These are phyloP conservation scores for Hippopotamyrus pictus DNA, from an alignment of 2,797 vertebrate genomes.

Conservation along the genomic window DNA sequence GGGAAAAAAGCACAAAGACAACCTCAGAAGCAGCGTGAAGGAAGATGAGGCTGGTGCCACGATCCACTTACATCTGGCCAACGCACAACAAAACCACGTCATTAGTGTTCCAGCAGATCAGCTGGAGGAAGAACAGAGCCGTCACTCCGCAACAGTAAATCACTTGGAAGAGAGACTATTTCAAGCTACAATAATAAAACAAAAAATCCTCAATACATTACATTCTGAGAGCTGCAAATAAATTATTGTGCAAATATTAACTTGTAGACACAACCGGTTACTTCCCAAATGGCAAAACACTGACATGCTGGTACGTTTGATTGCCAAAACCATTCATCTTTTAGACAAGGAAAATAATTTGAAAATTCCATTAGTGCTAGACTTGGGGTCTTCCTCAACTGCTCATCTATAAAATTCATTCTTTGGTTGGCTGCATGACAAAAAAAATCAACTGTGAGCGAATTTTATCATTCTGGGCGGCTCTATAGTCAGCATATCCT, in stretches of 20 bases:
- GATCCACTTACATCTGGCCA: conserved; percentile 5
- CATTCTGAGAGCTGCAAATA: background rate
- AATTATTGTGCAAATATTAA: conserved; percentile 7
- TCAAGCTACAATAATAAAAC: conserved; percentile 12
- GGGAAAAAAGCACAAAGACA: background rate
- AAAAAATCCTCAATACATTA: background rate
- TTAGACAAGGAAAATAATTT: conserved; percentile 18
- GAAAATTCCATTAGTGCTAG: conserved; percentile 6
- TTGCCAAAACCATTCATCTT: conserved; percentile 19
- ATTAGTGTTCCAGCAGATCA: conserved; percentile 11
- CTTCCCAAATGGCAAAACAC: background rate
- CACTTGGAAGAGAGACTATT: conserved; percentile 5
- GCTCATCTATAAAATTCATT: conserved; percentile 12
- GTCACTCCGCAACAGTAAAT: background rate
- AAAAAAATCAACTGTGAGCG: conserved; percentile 7
- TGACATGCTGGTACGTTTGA: background rate
- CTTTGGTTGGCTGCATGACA: background rate
- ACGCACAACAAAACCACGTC: background rate
- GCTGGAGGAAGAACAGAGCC: background rate
- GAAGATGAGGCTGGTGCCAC: background rate
- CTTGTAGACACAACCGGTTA: background rate
- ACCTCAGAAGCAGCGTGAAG: background rate
- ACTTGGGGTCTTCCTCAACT: conserved; percentile 9
- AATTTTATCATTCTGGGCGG: conserved; percentile 13
- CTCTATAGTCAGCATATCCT: background rate